phyloP scores from a whole-genome alignment of 2,113 vertebrate species.

The Thunnus thynnus region DNA sequence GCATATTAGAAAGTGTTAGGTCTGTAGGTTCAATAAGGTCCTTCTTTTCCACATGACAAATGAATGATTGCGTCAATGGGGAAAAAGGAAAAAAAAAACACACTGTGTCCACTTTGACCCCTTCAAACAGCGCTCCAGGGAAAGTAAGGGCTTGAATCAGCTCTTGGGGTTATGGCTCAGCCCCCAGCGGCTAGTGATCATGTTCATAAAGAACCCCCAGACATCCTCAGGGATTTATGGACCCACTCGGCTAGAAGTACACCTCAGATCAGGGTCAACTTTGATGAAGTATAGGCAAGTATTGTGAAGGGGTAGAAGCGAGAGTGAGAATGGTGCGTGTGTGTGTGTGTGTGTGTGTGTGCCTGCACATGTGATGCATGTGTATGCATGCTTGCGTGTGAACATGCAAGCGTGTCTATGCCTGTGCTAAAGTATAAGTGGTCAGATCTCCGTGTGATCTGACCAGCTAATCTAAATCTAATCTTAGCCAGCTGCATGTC shows the following conservation, averaged over 20 bases:
- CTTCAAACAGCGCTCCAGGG: conserved; percentile 50
- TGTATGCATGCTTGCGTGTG: conserved; percentile 25
- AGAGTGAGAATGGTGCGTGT: background rate
- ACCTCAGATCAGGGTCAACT: conserved; percentile 59
- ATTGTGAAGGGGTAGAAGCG: conserved; percentile 30
- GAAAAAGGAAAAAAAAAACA: conserved; percentile 49
- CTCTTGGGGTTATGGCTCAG: conserved; percentile 39
- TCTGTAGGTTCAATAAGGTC: conserved; percentile 40
- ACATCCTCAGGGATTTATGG: conserved; percentile 64
- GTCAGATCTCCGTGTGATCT: conserved; percentile 43
- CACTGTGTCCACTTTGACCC: conserved; percentile 70
- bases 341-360: conserved; percentile 11
- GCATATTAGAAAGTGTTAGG: conserved; percentile 36
- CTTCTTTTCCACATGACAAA: conserved; percentile 66
- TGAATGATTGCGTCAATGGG: conserved; percentile 52
- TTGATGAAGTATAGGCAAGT: conserved; percentile 55
- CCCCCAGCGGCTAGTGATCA: conserved; percentile 58
- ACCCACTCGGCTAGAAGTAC: conserved; percentile 34
- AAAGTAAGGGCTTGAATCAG: conserved; percentile 41
- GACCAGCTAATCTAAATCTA: conserved; percentile 67
- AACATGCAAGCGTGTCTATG: conserved; percentile 44
- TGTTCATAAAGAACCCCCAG: conserved; percentile 72
- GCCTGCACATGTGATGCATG: conserved; percentile 45
- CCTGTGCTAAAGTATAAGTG: conserved; percentile 43
- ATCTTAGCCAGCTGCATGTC: conserved; percentile 78